phyloP scores from a whole-genome alignment of 2,888 invertebrate genomes.

The Scaptodrosophila latifasciaeformis region DNA sequence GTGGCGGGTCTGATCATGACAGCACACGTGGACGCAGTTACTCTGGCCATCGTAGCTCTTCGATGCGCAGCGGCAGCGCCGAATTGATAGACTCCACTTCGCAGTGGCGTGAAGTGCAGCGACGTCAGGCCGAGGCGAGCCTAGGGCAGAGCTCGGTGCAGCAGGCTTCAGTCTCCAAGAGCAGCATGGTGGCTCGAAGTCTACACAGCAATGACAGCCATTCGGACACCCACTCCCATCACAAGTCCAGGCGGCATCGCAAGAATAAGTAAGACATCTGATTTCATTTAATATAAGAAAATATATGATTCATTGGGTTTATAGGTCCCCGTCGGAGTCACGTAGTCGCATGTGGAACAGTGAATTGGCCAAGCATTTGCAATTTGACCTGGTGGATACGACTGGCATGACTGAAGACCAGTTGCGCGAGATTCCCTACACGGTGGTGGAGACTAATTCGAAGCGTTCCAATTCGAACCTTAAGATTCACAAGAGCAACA shows the following conservation, averaged over 20 bases:
- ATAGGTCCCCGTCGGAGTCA: constrained; percentile 82
- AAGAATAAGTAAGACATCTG: constrained; percentile 77
- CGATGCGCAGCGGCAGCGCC: constrained; percentile 74
- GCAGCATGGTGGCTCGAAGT: constrained; percentile 76
- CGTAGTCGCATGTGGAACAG: constrained; percentile 82
- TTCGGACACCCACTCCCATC: constrained; percentile 78
- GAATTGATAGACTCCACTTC: constrained; percentile 91
- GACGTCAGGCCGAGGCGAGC: constrained; percentile 80
- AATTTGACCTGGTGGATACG: constrained; percentile 91
- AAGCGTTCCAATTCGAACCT: constrained; percentile 73
- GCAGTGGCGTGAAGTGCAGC: constrained; percentile 92
- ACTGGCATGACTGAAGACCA: constrained; percentile 92
- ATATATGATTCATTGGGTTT: constrained; percentile 1
- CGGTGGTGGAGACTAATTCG: constrained; percentile 84
- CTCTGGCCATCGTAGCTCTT: constrained; percentile 74
- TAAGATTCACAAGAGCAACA: constrained; percentile 75
- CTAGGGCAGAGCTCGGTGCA: constrained; percentile 78
- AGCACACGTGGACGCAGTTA: constrained; percentile 77
- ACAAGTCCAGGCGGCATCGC: constrained; percentile 76
- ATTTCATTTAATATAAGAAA: too few relatives aligned
- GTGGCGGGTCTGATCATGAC: constrained; percentile 82
- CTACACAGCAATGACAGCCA: constrained; percentile 76
- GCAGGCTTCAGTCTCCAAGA: constrained; percentile 83
- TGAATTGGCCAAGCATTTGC: constrained; percentile 89
- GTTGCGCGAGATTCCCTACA: constrained; percentile 90